Base-by-base conservation (phyloP, 1,140 invertebrate genomes). In the Drosophila setifemur region DNA sequence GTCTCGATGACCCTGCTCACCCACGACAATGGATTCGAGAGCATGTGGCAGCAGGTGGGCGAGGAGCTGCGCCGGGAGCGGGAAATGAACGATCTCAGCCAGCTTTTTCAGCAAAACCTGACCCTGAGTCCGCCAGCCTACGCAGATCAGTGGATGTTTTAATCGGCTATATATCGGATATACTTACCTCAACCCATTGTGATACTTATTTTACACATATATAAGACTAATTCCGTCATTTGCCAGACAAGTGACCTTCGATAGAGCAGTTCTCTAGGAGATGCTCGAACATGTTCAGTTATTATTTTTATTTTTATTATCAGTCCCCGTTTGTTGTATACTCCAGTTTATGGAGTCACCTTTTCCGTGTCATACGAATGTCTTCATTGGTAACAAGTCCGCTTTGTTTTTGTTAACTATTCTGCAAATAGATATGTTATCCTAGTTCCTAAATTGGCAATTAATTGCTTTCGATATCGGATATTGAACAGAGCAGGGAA, bases 11-110 rank as follows among this genome's bases (percentile, higher is more conserved):
- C 42, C n/a, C n/a, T n/a, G n/a, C n/a, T n/a, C 5, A 4, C 12
- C 9, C 61, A 70, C 54, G 58, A 67, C 12, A 31, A 18, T 37
- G 82, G 70, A 11, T 89, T 89, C 43, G 87, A 89, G 26, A 57
- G 25, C 28, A 18, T 89, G 69, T 89, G 87, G 87, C 48, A 66
- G 11, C 61, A 79, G 28, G 61, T 77, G 26, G 57, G 54, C n/a
- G 77, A 81, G 19, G 87, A 89, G 43, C 19, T 83, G 33, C 68
- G 67, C 0, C 44, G 16, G 12, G 79, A 86, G 21, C 66, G 57
- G 39, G 75, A 86, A n/a, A 63, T 40, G 28, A 29, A 79, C 25
- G 67, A 75, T 4, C 35, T 85, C 19, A 39, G 14, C 2, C 71
- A 72, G 25, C 31, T 71, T 18, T 85, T 85, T 49, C 58, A 86